Base-by-base conservation (phyloP, 2,888 invertebrate species). In the Diabrotica balteata region DNA sequence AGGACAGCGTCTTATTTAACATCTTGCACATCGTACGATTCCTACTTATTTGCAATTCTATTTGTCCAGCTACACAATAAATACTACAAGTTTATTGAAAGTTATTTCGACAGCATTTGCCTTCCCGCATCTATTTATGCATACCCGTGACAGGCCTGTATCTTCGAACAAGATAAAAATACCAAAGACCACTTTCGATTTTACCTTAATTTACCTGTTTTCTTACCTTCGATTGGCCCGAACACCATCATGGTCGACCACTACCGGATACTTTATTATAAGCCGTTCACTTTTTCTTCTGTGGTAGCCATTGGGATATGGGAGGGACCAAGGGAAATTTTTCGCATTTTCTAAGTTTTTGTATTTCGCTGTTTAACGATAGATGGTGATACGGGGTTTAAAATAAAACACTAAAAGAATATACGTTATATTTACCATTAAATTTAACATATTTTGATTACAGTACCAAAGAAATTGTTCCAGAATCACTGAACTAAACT, bases 291-390 rank as follows among this genome's bases (percentile, higher is more conserved):
- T 22, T 66, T 69, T 60, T 71, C 70, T 69, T 66, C 61, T 46
- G 59, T 64, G 76, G 76, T 73, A 74, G 78, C 79, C 79, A 79
- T 80, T 68, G 75, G 76, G 75, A 70, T 67, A 64, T 72, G 74
- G 75, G 76, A 72, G 77, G 74, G 72, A 71, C 75, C 44, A 63
- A 67, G 58, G 51, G 51, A 46, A 59, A 32, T 45, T 58, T 51
- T 64, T 52, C 22, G 45, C 10, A 54, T 63, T 64, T 59, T 62
- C 62, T 67, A 66, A 60, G 43, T 65, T 60, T 53, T 59, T 59
- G 10, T 59, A 53, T 75, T 51, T 59, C 43, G 53, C 50, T 55
- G 50, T 32, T 63, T 54, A 52, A 49, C 73, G 59, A 69, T 64
- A 77, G 77, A 77, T 75, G 77, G 77, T 68, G 68, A 63, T 68